Evolutionary conservation across 2,113 vertebrate species (phyloP).

Genomic region (Pachycephala philippinensis): DNA sequence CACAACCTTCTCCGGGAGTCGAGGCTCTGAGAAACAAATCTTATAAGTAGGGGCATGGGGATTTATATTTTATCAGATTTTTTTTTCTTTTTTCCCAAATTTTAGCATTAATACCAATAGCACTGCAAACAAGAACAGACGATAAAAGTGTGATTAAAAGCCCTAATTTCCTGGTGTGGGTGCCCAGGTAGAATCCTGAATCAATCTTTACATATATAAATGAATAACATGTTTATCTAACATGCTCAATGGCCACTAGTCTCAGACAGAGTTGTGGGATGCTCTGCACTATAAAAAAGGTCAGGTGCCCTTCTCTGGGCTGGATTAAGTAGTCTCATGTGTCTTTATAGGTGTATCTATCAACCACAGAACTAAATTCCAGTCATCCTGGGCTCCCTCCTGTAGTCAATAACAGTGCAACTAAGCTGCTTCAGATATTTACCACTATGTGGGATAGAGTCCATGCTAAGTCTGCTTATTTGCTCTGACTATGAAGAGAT

Average conservation of each 20-base stretch:
- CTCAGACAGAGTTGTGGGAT: background rate
- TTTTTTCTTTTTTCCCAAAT: background rate
- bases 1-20: background rate
- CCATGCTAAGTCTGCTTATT: background rate
- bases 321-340: background rate
- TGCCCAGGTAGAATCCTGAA: background rate
- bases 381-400: background rate
- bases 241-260: background rate
- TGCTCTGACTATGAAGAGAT: background rate
- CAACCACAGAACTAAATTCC: background rate
- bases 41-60: background rate
- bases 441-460: background rate
- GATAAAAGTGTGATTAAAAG: background rate
- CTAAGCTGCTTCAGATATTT: background rate
- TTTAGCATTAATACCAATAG: background rate
- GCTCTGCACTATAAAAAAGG: background rate
- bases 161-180: background rate
- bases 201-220: background rate
- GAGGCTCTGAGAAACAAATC: background rate
- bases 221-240: background rate
- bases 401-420: background rate
- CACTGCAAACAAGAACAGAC: background rate
- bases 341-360: background rate
- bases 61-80: background rate
- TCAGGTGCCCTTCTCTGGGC: background rate